Evolutionary conservation across 2,888 invertebrate genomes (phyloP), one percentile per base, ranked within the genome.

Genomic region (Plebejus anna): DNA sequence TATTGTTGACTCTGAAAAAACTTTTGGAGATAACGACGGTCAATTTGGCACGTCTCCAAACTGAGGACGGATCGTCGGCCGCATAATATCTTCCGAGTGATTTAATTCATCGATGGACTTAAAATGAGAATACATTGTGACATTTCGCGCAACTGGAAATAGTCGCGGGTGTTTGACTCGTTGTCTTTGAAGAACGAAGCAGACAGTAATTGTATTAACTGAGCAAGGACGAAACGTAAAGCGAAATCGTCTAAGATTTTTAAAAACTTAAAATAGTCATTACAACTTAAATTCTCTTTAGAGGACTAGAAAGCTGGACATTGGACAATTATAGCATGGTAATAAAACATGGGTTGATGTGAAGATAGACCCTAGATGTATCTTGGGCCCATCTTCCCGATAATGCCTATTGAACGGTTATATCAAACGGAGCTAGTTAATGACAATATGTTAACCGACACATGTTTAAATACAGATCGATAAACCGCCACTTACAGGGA

Each of bases 31-130:
- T 73, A 73, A 47, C 32, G 13, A 73, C 73, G 73, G 51, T 32
- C 55, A 73, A 73, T 51, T 78, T 80, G 79, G 78, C 78, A 75
- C 75, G 75, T 75, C 72, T 80, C 79, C 79, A 78, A 79, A 75
- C 78, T 77, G 70, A 73, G 76, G 76, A 71, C 78, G 73, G 76
- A 75, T 75, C 75, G 70, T 57, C 75, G 71, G 51, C 73, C 76
- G 28, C 72, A 47, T 55, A 75, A 76, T 75, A 78, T 78, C 70
- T 79, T 76, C 73, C 76, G 76, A 79, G 75, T 79, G 79, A 77
- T 77, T 75, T 77, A 79, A 79, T 77, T 77, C 77, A 42, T 42
- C 71, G 71, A 71, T 71, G n/a, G n/a, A 71, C 42, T 22, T 22
- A 38, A 42, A 71, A 38, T 42, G 71, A 71, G 38, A 42, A 71